phyloP scores from a whole-genome alignment of 2,888 invertebrate species.

The Sarcophaga subvicina region DNA sequence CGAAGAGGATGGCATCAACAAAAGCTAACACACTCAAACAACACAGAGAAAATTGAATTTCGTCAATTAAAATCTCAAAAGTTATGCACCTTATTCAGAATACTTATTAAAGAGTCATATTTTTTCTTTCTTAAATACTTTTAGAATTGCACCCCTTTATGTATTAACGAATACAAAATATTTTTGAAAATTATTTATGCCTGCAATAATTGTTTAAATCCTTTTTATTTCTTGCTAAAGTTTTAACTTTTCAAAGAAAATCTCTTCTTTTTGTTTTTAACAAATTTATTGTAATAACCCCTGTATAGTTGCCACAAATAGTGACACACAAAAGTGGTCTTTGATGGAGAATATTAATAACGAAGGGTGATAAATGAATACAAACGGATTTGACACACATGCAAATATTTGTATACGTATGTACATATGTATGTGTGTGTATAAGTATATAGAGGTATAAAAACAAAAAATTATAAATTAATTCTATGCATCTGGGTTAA shows the following conservation, averaged over 20 bases:
- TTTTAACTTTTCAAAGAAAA: too few species aligned
- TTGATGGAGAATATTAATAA: slow-evolving; percentile 2
- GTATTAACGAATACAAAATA: not conserved
- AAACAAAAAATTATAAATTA: not conserved
- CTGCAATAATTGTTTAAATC: too few species aligned
- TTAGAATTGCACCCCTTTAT: not conserved
- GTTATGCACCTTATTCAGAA: too few species aligned
- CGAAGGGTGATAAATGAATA: slow-evolving; percentile 4
- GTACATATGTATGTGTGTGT: not conserved
- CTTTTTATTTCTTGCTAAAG: too few species aligned
- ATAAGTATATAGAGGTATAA: not conserved
- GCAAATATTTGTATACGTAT: too few species aligned
- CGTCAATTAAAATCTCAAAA: too few species aligned
- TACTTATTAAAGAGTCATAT: not conserved
- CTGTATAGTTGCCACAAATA: not conserved
- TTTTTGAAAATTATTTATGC: too few species aligned
- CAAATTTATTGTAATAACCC: not conserved
- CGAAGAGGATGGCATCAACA: too few species aligned
- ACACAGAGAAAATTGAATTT: too few species aligned
- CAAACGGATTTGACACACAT: slow-evolving; percentile 15
- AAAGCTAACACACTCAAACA: too few species aligned
- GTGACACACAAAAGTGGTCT: not conserved
- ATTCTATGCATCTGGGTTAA: slow-evolving; percentile 11
- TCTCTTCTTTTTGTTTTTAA: too few species aligned
- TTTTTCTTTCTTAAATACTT: not conserved